phyloP scores from a whole-genome alignment of 1,140 invertebrate species.

The Cataglyphis hispanica region DNA sequence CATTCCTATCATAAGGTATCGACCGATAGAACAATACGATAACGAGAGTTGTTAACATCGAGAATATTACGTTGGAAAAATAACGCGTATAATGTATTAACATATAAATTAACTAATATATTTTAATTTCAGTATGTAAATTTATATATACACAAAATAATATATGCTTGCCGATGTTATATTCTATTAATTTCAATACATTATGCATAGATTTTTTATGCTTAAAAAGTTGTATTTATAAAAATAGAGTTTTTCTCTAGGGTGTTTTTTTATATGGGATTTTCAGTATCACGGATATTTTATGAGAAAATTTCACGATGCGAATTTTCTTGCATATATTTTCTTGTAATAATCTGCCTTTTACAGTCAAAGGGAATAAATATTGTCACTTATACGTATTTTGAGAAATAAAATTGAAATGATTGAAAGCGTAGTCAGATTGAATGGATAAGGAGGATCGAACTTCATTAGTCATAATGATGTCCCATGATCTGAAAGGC shows the following conservation, averaged over 20 bases:
- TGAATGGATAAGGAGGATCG: conserved; percentile 8
- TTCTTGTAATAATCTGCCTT: background rate
- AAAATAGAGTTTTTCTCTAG: background rate
- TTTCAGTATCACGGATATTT: conserved; percentile 18
- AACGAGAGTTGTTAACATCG: background rate
- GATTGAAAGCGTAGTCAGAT: background rate
- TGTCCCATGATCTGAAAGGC: conserved; percentile 11
- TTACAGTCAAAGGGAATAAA: background rate
- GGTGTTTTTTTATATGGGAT: background rate
- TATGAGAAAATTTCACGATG: conserved; percentile 8
- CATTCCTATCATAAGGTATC: background rate
- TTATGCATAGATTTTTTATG: background rate
- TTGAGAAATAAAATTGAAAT: conserved; percentile 14
- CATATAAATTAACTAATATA: background rate
- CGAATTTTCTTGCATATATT: background rate
- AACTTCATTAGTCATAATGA: conserved; percentile 39
- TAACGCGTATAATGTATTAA: background rate
- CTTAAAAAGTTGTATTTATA: background rate
- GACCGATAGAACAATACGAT: background rate
- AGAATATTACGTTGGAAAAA: background rate
- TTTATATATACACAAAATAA: background rate
- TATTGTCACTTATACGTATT: background rate
- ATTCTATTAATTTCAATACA: background rate
- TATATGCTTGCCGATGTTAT: background rate
- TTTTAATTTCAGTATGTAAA: conserved; percentile 4